phyloP scores from a whole-genome alignment of 2,888 invertebrate genomes.

The Nemurella pictetii region DNA sequence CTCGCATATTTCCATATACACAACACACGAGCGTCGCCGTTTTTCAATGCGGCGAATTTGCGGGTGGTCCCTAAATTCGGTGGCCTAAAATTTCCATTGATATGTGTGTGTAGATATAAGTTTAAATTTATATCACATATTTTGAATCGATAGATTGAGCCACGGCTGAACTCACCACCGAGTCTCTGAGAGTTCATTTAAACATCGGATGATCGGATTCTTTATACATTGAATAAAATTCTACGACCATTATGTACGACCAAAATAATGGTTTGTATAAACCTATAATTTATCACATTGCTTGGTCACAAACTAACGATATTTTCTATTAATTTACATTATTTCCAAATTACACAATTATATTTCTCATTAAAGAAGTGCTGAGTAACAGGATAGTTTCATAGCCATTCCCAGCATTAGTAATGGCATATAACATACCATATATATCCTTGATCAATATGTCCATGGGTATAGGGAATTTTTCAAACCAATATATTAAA shows the following conservation, averaged over 20 bases:
- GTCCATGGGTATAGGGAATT: too few relatives aligned
- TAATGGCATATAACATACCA: too few relatives aligned
- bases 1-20: constrained; percentile 30
- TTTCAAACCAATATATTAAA: too few relatives aligned
- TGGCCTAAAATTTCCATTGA: constrained; percentile 8
- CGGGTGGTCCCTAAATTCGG: constrained; percentile 22
- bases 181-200: background rate
- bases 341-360: background rate
- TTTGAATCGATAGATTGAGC: constrained; percentile 18
- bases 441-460: too few relatives aligned
- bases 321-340: background rate
- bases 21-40: constrained; percentile 19
- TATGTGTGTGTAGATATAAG: too few relatives aligned
- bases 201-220: background rate
- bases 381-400: too few relatives aligned
- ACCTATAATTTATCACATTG: background rate
- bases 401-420: too few relatives aligned
- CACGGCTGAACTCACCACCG: constrained; percentile 1
- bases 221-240: background rate
- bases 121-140: constrained; percentile 22
- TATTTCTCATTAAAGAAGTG: background rate
- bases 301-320: too few relatives aligned
- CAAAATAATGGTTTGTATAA: background rate
- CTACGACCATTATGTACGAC: background rate
- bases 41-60: constrained; percentile 18